A percentile compares a stretch with the other conserved stretches of the same genome.
Conservation (phyloP, 2,888 invertebrate species). For the Macrosiphum euphorbiae region DNA sequence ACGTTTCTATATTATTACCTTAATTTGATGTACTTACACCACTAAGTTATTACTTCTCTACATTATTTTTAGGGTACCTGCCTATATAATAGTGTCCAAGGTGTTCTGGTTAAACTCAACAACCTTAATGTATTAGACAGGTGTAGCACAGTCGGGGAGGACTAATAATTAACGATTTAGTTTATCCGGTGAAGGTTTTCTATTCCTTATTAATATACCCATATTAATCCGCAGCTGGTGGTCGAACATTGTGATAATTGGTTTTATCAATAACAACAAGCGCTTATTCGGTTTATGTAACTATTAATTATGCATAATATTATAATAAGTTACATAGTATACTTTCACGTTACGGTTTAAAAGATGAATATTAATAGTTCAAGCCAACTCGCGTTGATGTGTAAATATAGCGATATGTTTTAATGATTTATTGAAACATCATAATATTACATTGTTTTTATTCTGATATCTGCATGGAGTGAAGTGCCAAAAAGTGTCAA, state of each 20-base stretch:
- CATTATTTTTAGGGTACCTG: not conserved
- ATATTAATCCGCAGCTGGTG: not conserved
- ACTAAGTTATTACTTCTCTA: not conserved
- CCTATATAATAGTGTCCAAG: not conserved
- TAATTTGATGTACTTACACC: not conserved
- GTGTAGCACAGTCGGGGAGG: not conserved
- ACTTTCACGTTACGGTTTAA: not conserved
- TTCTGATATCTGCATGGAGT: not conserved
- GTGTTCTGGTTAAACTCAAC: not conserved
- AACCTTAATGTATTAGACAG: not conserved
- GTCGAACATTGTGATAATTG: not conserved
- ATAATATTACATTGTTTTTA: not conserved
- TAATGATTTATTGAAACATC: not conserved
- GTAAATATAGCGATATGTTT: not conserved
- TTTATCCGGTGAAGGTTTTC: not conserved
- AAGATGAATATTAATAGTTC: not conserved
- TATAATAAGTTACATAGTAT: not conserved
- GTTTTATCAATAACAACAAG: not conserved
- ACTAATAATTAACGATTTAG: slow-evolving; percentile 10
- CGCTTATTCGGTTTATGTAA: not conserved
- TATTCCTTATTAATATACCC: not conserved
- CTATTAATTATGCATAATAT: not conserved
- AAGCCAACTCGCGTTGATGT: not conserved
- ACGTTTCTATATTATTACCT: not conserved
- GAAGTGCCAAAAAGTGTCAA: not conserved